A percentile compares a stretch with the other conserved stretches of the same genome.
phyloP scores from a whole-genome alignment of 64 coral and sea anemone species.

The Orbicella faveolata region DNA sequence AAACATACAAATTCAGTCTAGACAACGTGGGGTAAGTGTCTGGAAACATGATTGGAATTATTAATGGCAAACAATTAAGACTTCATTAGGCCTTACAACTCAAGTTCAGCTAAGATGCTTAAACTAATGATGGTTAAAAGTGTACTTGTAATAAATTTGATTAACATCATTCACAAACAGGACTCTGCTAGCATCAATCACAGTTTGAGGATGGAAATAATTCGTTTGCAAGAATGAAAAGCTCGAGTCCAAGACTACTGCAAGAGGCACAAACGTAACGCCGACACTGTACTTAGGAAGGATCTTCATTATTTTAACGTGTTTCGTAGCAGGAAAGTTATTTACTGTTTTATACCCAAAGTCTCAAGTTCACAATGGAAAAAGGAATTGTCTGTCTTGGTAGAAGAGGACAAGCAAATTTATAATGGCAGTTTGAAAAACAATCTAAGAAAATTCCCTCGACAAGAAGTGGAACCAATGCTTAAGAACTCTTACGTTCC shows the following conservation, averaged over 20 bases:
- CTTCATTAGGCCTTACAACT: too few relatives aligned
- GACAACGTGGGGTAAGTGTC: too few relatives aligned
- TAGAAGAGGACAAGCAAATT: constrained; percentile 8
- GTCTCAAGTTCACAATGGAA: constrained; percentile 27
- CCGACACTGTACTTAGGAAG: neutral
- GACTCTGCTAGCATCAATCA: neutral
- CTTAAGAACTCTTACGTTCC: constrained; percentile 26
- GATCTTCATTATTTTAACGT: constrained; percentile 14
- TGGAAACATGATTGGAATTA: too few relatives aligned
- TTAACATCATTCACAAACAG: neutral
- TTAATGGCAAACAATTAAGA: too few relatives aligned
- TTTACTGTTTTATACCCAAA: constrained; percentile 41
- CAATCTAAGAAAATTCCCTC: neutral
- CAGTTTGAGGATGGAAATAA: too few relatives aligned
- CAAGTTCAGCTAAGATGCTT: too few relatives aligned
- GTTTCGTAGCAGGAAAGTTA: constrained; percentile 12
- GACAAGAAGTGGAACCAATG: neutral
- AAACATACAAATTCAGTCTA: too few relatives aligned
- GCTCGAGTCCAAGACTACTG: constrained; percentile 23
- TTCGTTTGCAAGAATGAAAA: neutral
- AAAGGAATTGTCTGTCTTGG: neutral
- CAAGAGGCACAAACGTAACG: neutral
- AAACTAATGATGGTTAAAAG: too few relatives aligned
- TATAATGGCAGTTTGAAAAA: neutral
- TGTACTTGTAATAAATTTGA: neutral